Percentiles rank a stretch among this genome's conserved stretches.
Conservation (phyloP, 2,888 invertebrate species). For the Brassicogethes aeneus region DNA sequence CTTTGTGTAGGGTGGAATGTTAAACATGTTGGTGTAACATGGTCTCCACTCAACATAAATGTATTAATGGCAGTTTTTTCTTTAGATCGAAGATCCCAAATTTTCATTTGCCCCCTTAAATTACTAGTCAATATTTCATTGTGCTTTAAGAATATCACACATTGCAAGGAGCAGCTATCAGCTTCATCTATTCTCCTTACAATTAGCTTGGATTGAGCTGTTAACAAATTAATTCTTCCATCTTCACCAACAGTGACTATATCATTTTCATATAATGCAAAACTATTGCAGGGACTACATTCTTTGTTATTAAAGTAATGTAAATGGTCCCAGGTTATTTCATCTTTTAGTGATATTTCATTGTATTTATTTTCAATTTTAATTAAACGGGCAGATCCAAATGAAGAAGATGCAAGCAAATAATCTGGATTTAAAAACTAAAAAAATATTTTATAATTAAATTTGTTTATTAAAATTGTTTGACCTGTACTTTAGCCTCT, state of each 20-base stretch:
- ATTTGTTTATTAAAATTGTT: too few relatives aligned
- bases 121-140: slow-evolving; percentile 76
- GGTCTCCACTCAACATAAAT: slow-evolving; percentile 67
- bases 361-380: slow-evolving; percentile 52
- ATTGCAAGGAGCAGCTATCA: slow-evolving; percentile 74
- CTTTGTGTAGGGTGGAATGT: slow-evolving; percentile 80
- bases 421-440: slow-evolving; percentile 60
- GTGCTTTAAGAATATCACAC: slow-evolving; percentile 64
- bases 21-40: slow-evolving; percentile 65
- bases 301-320: slow-evolving; percentile 53
- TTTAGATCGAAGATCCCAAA: slow-evolving; percentile 70
- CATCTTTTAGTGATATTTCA: slow-evolving; percentile 48
- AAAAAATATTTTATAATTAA: slow-evolving; percentile 19
- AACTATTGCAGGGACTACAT: slow-evolving; percentile 63
- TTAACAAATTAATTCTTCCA: slow-evolving; percentile 55
- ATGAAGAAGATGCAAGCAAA: slow-evolving; percentile 57
- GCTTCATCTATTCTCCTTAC: slow-evolving; percentile 54
- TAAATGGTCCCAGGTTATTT: slow-evolving; percentile 55
- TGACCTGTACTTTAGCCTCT: slow-evolving; percentile 61
- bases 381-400: slow-evolving; percentile 59
- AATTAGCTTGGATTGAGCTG: slow-evolving; percentile 42
- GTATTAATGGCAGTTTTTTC: slow-evolving; percentile 56
- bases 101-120: slow-evolving; percentile 80
- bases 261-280: slow-evolving; percentile 69
- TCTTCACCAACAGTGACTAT: slow-evolving; percentile 80